A percentile compares a stretch with the other conserved stretches of the same genome.
Conservation (phyloP, 2,113 vertebrate species). For the Dasyprocta punctata region DNA sequence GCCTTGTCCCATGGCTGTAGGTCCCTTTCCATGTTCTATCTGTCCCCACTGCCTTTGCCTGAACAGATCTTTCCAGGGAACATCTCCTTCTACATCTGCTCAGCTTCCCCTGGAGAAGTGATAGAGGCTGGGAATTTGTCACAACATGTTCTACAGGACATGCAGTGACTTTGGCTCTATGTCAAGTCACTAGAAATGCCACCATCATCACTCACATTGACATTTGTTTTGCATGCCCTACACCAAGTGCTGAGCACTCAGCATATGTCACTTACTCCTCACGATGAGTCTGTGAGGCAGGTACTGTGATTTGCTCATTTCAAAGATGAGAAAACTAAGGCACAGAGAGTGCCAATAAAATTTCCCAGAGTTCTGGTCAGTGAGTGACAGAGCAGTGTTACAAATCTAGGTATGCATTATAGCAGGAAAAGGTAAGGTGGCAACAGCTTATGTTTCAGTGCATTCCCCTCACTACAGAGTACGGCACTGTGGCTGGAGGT, state of each 20-base stretch:
- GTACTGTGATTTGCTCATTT: background rate
- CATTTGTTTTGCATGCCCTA: background rate
- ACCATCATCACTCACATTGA: background rate
- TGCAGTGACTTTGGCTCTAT: background rate
- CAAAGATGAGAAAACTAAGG: background rate
- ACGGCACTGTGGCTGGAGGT: background rate
- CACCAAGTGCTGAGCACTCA: background rate
- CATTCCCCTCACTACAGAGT: background rate
- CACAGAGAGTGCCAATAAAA: background rate
- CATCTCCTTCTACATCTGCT: background rate
- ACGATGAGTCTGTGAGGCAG: background rate
- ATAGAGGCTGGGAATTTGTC: background rate
- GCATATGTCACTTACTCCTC: background rate
- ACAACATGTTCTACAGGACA: background rate
- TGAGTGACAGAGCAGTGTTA: background rate
- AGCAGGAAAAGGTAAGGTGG: background rate
- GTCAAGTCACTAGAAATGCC: background rate
- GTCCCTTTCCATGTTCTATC: background rate
- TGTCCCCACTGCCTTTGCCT: background rate
- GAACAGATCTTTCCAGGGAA: background rate
- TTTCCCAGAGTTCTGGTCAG: background rate
- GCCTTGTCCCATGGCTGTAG: background rate
- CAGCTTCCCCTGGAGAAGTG: background rate
- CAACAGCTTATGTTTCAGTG: fast-evolving
- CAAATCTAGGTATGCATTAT: background rate